Conservation (phyloP, 2,113 vertebrate species). For the Ceyx cyanopectus region DNA sequence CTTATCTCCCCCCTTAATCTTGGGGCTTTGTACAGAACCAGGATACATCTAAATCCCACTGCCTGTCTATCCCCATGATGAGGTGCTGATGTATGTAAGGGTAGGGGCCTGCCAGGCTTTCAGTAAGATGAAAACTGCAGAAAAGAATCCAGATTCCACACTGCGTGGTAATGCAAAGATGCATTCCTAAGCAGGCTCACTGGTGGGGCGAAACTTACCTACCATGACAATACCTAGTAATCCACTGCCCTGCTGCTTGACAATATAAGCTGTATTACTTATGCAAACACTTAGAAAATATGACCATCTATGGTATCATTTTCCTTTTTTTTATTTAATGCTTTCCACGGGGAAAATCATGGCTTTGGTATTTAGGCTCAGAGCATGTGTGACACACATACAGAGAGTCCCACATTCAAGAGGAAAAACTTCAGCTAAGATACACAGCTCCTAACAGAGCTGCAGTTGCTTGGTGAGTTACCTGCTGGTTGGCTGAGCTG, state of each 20-base stretch:
- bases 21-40: not conserved
- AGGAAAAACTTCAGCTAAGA: not conserved
- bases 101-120: not conserved
- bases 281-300: not conserved
- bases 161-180: not conserved
- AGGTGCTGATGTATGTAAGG: not conserved
- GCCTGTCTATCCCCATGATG: not conserved
- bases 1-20: not conserved
- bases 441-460: not conserved
- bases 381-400: not conserved
- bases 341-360: not conserved
- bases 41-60: not conserved
- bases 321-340: not conserved
- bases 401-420: not conserved
- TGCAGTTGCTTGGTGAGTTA: constrained; percentile 1
- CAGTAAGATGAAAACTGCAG: not conserved
- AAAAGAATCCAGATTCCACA: not conserved
- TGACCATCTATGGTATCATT: not conserved
- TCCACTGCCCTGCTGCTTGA: not conserved
- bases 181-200: not conserved
- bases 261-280: not conserved
- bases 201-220: not conserved
- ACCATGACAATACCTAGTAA: not conserved
- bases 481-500: not conserved
- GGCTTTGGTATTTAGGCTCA: not conserved